Evolutionary conservation across 2,797 vertebrate genomes (phyloP), one percentile per base, ranked within the genome.

Genomic region (Intellagama lesueurii): DNA sequence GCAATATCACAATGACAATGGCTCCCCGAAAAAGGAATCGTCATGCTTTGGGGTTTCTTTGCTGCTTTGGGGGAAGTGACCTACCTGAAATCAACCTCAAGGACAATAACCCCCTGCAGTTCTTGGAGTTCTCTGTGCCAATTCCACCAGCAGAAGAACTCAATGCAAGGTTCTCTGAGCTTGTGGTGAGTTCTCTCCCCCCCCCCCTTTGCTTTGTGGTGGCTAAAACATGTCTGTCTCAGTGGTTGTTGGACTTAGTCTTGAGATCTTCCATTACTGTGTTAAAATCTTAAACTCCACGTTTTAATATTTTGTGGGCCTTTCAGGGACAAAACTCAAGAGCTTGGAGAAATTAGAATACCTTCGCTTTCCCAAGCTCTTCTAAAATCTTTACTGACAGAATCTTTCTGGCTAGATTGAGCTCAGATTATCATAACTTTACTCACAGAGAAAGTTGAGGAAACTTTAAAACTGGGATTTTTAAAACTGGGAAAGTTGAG

Each of bases 11-110:
- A 2, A 96, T 96, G 96, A 98, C 93, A 96, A 99, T 99, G 99
- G 98, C 98, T 56, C 98, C 98, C 93, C 97, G 98, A 94, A 99
- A 99, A 97, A 98, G 99, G 97, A 98, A 98, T 86, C 98, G 98
- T 96, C 98, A 98, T 94, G 98, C 98, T 28, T 94, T 99, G 97
- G 98, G 98, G 92, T 98, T 99, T 96, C 97, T 99, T 93, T 99
- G 99, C 96, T 99, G 99, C 96, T 99, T 99, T 0, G 98, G 98
- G 91, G 98, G 98, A 95, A 98, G 96, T 0, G 98, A 99, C 92
- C 98, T 98, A 60, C 98, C 97, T 0, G 98, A 99, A 97, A 99
- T 99, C 96, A 99, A 99, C 96, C 98, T 99, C 88, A 99, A 98
- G 96, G 98, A 99, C 96, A 99, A 96, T 83, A 98, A 98, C 70